Conservation (phyloP, 2,888 invertebrate genomes). For the Drosophila suboccidentalis region DNA sequence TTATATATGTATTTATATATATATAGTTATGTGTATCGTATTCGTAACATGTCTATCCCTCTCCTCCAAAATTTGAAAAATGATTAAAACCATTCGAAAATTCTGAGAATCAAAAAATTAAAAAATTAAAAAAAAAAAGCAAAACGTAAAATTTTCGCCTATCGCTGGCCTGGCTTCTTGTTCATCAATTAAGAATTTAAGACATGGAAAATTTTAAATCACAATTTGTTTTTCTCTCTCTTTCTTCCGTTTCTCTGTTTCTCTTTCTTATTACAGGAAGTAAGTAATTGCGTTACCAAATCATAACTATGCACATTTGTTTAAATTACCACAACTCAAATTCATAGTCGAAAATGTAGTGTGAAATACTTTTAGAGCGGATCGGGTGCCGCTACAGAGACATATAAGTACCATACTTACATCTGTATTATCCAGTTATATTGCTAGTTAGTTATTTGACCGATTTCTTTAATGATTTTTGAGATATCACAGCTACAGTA, state of each 20-base stretch:
- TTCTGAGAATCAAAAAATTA: conserved; percentile 40
- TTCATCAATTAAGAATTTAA: conserved; percentile 60
- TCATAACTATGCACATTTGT: conserved; percentile 18
- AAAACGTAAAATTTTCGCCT: conserved; percentile 69
- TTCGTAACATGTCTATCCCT: conserved; percentile 59
- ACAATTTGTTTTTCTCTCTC: conserved; percentile 65
- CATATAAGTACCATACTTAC: neutral
- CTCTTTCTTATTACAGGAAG: conserved; percentile 85
- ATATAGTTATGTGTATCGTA: conserved; percentile 43
- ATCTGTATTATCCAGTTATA: neutral
- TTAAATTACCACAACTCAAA: conserved; percentile 4
- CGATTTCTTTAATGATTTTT: neutral
- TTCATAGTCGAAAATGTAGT: conserved; percentile 6
- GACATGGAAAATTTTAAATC: conserved; percentile 68
- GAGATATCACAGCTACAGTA: conserved; percentile 1
- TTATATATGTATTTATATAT: conserved; percentile 14
- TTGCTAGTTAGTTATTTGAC: neutral
- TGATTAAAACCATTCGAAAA: conserved; percentile 54
- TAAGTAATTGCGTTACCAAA: conserved; percentile 79
- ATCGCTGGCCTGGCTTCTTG: conserved; percentile 79
- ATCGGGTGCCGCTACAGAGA: conserved; percentile 5
- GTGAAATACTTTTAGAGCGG: conserved; percentile 14
- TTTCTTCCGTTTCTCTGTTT: conserved; percentile 68
- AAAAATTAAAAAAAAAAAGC: conserved; percentile 34
- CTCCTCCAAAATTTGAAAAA: conserved; percentile 48